Percentiles rank a stretch among this genome's conserved stretches.
Evolutionary conservation across 2,113 vertebrate genomes (phyloP).

Genomic region (Gallinago media): DNA sequence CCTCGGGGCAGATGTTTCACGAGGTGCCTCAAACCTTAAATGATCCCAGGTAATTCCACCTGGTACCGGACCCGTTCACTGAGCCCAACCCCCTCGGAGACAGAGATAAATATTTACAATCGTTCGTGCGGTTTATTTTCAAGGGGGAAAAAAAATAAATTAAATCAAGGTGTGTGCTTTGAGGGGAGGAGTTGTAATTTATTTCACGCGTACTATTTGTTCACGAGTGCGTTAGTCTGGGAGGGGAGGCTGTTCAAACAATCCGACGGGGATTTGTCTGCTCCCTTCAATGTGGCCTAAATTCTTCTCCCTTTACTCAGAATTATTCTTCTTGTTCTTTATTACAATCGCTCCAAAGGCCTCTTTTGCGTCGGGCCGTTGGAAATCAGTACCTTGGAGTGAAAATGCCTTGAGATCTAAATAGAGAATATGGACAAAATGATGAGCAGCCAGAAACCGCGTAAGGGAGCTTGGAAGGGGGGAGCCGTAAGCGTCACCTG

Average conservation of each 20-base stretch:
- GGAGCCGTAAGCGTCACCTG: too few species aligned
- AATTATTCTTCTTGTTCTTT: background rate
- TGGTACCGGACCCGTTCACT: fast-evolving
- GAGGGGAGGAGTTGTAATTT: background rate
- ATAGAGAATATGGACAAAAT: background rate
- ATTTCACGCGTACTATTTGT: background rate
- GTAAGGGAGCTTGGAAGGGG: too few species aligned
- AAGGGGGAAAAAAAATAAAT: background rate
- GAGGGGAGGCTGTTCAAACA: background rate
- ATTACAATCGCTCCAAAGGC: background rate
- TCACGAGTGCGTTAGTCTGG: background rate
- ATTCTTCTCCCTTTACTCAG: background rate
- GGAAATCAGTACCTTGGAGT: background rate
- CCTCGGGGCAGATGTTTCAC: background rate
- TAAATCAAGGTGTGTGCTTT: background rate
- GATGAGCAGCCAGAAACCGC: background rate
- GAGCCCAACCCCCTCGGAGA: background rate
- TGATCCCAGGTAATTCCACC: background rate
- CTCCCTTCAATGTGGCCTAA: background rate
- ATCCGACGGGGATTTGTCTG: background rate
- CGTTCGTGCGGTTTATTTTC: background rate
- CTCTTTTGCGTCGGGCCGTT: background rate
- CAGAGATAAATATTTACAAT: background rate
- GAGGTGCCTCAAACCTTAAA: background rate
- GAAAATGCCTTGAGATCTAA: background rate